Evolutionary conservation across 2,113 vertebrate species (phyloP), one percentile per base, ranked within the genome.

Genomic region (Etia nguti): DNA sequence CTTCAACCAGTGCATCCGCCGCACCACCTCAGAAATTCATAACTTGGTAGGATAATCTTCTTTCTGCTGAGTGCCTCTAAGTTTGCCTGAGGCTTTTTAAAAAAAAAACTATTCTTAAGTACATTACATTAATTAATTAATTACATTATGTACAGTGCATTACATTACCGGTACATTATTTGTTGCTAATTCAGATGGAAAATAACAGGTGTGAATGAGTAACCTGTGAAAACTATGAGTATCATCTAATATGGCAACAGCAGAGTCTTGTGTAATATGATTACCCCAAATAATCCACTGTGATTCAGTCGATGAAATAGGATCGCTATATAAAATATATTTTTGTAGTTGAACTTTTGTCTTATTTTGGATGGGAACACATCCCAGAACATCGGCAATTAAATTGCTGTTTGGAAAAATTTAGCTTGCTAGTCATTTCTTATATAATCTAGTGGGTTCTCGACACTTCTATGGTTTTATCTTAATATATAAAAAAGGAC

Each of bases 31-130:
- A 96, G 95, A 95, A 92, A 95, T 4, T 2, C 5, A 12, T 1
- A 92, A 92, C 95, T 97, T 95, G 97, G 98, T 99, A 97, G 1
- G 77, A 52, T 5, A 20, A 4, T 4, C 15, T 9, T 31, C 10
- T 9, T 46, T 10, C 10, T 60, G 9, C 36, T 57, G 1, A 38
- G 0, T 16, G 8, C 22, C 10, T 6, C 59, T 20, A 62, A 34
- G 9, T 20, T 62, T 0, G 29, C 16, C 0, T 62, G 16, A 62
- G 29, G 29, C 29, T 34, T 20, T 34, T 8, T n/a, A n/a, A n/a
- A n/a, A n/a, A n/a, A n/a, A n/a, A n/a, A n/a, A n/a, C n/a, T n/a
- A 20, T 62, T 11, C 1, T 20, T 60, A 60, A 60, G 57, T 0
- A 62, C 29, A 62, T 62, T 0, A 60, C 59, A 34, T 62, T 3